Base-by-base conservation (phyloP, 2,888 invertebrate genomes). In the Beris chalybata region DNA sequence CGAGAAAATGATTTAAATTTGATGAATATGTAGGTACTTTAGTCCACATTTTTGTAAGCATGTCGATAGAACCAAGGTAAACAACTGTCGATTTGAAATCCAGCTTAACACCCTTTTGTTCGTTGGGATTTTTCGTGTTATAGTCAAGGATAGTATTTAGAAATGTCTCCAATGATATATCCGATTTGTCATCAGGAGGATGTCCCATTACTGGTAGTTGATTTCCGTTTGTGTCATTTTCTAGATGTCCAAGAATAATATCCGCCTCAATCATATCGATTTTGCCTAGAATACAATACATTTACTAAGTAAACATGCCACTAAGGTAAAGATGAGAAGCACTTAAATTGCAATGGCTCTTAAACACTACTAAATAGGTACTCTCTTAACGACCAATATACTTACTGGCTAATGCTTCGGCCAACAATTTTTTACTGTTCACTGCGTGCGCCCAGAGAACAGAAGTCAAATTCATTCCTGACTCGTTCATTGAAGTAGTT, bases 361-460 rank as follows among this genome's bases (percentile, higher is more conserved):
- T n/a, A n/a, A n/a, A n/a, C n/a, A n/a, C n/a, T n/a, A n/a, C n/a
- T n/a, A 11, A 55, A 12, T 12, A 9, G 55, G 31, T 9, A 45
- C 4, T 13, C 12, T 13, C 22, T 4, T 32, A n/a, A n/a, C n/a
- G n/a, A n/a, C n/a, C n/a, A 29, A 13, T 64, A 44, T 47, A 76
- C 76, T 76, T 76, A 87, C 87, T 83, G 44, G 80, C 79, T 53
- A 94, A 80, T 45, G 88, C 87, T 1, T 84, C 82, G 6, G 84
- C 78, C 45, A 95, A 82, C 69, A 85, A 81, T 0, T 83, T 81
- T 74, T 85, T 83, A 72, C 86, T 89, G 78, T 95, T 95, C 50
- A 92, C 92, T 43, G 91, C 93, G 80, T 95, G 95, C 0, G 89
- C 90, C 95, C 95, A 95, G 22, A 86, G 87, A 31, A 94, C 83